Conservation (phyloP, 2,888 invertebrate species). For the Stenoptilia bipunctidactyla region DNA sequence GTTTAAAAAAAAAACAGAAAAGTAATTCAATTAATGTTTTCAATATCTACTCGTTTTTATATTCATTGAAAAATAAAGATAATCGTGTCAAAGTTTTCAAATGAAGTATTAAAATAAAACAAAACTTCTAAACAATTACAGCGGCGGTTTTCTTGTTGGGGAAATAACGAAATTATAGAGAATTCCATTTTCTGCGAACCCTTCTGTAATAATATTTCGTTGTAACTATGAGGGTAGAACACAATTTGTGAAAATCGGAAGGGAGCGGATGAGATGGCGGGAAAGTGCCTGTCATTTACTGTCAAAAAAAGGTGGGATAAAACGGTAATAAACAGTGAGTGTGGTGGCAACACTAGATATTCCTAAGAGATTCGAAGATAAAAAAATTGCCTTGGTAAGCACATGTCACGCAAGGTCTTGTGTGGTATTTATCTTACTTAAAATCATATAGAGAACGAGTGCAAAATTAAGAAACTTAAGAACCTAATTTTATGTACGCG, state of each 20-base stretch:
- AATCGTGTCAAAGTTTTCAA: too few relatives aligned
- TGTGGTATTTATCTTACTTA: too few relatives aligned
- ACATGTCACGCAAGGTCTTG: too few relatives aligned
- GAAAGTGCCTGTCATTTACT: slow-evolving; percentile 27
- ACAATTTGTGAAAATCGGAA: slow-evolving; percentile 58
- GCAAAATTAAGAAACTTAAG: too few relatives aligned
- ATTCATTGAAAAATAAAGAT: too few relatives aligned
- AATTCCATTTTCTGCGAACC: slow-evolving; percentile 52
- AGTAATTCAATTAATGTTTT: too few relatives aligned
- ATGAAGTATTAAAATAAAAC: background rate
- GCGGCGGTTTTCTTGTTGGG: slow-evolving; percentile 33
- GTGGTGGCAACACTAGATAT: too few relatives aligned
- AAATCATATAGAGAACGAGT: too few relatives aligned
- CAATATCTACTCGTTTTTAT: background rate
- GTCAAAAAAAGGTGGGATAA: background rate
- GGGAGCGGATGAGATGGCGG: slow-evolving; percentile 53
- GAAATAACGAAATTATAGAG: slow-evolving; percentile 57
- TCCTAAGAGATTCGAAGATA: too few relatives aligned
- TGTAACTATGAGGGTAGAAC: slow-evolving; percentile 44
- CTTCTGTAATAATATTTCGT: slow-evolving; percentile 50
- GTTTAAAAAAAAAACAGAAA: too few relatives aligned
- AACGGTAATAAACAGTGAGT: background rate
- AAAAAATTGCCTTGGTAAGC: too few relatives aligned
- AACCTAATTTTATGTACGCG: too few relatives aligned
- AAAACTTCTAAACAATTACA: background rate